Evolutionary conservation across 2,888 invertebrate species (phyloP), one percentile per base, ranked within the genome.

Genomic region (Phengaris arion): DNA sequence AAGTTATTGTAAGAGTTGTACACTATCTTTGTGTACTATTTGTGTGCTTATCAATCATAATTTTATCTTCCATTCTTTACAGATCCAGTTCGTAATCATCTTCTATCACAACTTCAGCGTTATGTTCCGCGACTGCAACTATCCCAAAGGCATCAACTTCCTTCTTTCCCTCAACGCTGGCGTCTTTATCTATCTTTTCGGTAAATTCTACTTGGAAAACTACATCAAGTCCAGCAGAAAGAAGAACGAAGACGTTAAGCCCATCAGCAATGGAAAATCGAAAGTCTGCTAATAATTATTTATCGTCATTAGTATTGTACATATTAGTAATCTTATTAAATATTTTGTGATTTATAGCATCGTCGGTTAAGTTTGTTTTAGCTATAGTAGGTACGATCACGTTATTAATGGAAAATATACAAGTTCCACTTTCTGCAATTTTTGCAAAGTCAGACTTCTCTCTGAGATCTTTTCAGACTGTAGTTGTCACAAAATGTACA

Each of bases 1-100:
- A 35, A 35, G 35, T 35, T 35, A 35, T 35, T 35, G 35, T 35
- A 35, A 22, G 35, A 35, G 35, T 3, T 35, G 0, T 35, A 35
- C 4, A 35, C 35, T 35, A 3, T 12, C 54, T 22, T 22, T 22
- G 22, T 22, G 22, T 22, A 0, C 22, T 22, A 22, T 22, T 22
- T 22, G 1, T 22, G 22, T 22, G 22, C 22, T 22, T 22, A 54
- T 12, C 2, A 57, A 35, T 45, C 73, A 10, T 55, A n/a, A 59
- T 70, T 7, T 68, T 6, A 68, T 7, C 69, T 77, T 77, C 78
- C 75, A 82, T 79, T 79, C 45, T 79, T 85, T 86, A 64, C 90
- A 96, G 96, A 91, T 95, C 75, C 97, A 97, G 88, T 97, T 97
- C 87, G 90, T 94, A 82, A 95, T 97, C 68, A 95, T 97, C 84